Percentiles rank a stretch among this genome's conserved stretches.
phyloP scores from a whole-genome alignment of 2,888 invertebrate species.

The Dynastes hyllus region DNA sequence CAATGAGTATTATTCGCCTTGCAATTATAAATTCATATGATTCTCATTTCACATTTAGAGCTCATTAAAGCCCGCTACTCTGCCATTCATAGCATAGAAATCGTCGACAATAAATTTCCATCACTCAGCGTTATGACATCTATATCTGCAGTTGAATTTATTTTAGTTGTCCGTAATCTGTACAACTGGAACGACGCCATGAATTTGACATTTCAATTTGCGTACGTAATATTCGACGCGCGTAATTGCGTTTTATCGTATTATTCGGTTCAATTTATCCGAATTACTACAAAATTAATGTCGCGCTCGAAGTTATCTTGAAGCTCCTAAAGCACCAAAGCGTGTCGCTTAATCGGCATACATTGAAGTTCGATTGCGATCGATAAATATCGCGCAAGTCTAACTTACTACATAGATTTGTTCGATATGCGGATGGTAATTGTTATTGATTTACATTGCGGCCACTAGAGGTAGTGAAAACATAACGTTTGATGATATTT shows the following conservation, averaged over 20 bases:
- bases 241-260: not conserved
- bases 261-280: constrained; percentile 3
- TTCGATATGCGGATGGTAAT: not conserved
- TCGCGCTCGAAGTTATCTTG: not conserved
- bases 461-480: not conserved
- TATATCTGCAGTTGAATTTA: not conserved
- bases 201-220: constrained; percentile 45
- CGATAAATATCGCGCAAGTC: not conserved
- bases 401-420: not conserved
- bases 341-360: not conserved
- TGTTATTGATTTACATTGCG: not conserved
- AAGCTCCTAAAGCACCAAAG: not conserved
- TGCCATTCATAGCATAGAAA: too few relatives aligned
- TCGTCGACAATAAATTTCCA: not conserved
- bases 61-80: too few relatives aligned
- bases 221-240: constrained; percentile 25
- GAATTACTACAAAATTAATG: constrained; percentile 20
- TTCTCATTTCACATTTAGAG: too few relatives aligned
- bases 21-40: too few relatives aligned
- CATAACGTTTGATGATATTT: too few relatives aligned
- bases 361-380: not conserved
- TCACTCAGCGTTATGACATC: not conserved
- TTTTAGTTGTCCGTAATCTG: constrained; percentile 8
- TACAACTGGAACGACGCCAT: constrained; percentile 14
- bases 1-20: not conserved